Evolutionary conservation across 2,113 vertebrate genomes (phyloP).

Genomic region (Boulengerochromis microlepis): DNA sequence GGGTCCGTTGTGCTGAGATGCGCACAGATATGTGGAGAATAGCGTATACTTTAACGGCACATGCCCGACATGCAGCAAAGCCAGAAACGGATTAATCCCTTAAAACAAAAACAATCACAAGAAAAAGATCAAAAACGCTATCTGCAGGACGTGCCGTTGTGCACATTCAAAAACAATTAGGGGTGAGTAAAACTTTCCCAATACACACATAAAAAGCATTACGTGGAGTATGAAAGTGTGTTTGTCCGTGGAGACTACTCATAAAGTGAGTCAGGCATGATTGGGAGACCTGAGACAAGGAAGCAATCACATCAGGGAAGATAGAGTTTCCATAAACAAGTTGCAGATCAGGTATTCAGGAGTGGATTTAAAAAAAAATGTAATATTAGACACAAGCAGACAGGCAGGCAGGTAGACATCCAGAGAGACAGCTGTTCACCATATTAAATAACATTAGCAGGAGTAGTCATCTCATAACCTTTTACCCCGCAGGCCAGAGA

Average conservation of each 20-base stretch:
- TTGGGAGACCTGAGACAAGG: constrained; percentile 17
- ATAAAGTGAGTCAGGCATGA: constrained; percentile 53
- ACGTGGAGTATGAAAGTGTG: constrained; percentile 21
- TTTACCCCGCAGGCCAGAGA: constrained; percentile 22
- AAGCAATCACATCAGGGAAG: constrained; percentile 32
- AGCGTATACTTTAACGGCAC: neutral
- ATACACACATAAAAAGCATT: neutral
- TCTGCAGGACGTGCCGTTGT: neutral
- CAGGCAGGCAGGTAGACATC: neutral
- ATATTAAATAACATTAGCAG: constrained; percentile 35
- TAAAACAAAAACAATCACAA: neutral
- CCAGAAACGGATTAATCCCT: neutral
- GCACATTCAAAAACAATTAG: constrained; percentile 41
- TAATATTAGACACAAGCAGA: constrained; percentile 5
- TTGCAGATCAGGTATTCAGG: constrained; percentile 14
- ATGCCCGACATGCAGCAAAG: neutral
- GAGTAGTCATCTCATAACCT: constrained; percentile 32
- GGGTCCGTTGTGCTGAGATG: neutral
- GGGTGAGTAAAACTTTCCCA: constrained; percentile 33
- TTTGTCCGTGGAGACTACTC: constrained; percentile 24
- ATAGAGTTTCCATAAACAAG: constrained; percentile 41
- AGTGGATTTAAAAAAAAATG: constrained; percentile 2
- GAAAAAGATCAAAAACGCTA: neutral
- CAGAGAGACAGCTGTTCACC: constrained; percentile 29
- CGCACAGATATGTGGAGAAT: neutral